Evolutionary conservation across 2,888 invertebrate genomes (phyloP).

Genomic region (Argynnis bischoffii): DNA sequence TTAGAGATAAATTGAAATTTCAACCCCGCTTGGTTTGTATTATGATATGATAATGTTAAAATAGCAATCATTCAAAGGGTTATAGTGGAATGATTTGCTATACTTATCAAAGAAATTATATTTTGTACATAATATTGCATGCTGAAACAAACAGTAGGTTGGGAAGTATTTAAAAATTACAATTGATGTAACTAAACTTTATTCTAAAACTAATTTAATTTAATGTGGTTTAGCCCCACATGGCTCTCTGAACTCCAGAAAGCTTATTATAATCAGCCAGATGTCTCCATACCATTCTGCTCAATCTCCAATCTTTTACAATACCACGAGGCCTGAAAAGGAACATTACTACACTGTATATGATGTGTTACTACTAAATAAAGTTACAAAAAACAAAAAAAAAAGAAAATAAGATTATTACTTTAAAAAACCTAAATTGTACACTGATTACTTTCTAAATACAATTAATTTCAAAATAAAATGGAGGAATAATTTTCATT

Average conservation of each 20-base stretch:
- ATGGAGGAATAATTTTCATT: too few relatives aligned
- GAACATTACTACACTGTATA: background rate
- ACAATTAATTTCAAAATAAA: too few relatives aligned
- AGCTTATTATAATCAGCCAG: slow-evolving; percentile 97
- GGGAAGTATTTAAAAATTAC: background rate
- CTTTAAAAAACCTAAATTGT: background rate
- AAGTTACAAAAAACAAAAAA: background rate
- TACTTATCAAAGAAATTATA: too few relatives aligned
- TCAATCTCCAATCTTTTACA: slow-evolving; percentile 91
- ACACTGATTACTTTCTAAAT: too few relatives aligned
- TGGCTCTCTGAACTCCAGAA: slow-evolving; percentile 95
- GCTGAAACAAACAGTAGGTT: too few relatives aligned
- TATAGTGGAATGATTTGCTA: too few relatives aligned
- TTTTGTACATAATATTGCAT: too few relatives aligned
- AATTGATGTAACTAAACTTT: background rate
- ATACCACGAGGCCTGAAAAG: slow-evolving; percentile 87
- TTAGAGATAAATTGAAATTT: too few relatives aligned
- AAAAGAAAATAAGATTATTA: background rate
- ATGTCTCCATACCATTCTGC: slow-evolving; percentile 94
- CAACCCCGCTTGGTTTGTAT: too few relatives aligned
- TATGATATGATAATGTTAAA: too few relatives aligned
- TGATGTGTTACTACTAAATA: too few relatives aligned
- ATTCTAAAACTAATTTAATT: slow-evolving; percentile 6
- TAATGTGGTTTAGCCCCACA: slow-evolving; percentile 86
- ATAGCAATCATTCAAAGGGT: too few relatives aligned